A percentile compares a stretch with the other conserved stretches of the same genome.
Conservation (phyloP, 1,140 invertebrate species). For the Apis florea region DNA sequence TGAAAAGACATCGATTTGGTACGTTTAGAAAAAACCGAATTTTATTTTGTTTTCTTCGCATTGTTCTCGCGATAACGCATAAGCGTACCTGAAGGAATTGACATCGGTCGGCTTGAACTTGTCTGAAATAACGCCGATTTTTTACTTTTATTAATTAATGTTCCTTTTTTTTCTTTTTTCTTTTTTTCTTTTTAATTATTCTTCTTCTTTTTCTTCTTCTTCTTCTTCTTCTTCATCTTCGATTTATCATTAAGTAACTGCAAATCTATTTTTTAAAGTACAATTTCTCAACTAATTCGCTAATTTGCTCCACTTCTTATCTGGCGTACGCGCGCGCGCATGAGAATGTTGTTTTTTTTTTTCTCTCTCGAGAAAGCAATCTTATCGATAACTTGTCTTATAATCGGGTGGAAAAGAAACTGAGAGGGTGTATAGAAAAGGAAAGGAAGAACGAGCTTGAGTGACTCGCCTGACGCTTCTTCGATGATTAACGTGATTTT, state of each 20-base stretch:
- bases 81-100: constrained; percentile 64
- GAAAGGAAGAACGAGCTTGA: constrained; percentile 57
- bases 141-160: constrained; percentile 14
- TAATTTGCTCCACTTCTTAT: constrained; percentile 29
- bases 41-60: constrained; percentile 13
- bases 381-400: neutral
- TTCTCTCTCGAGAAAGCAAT: constrained; percentile 32
- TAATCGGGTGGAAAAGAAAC: constrained; percentile 27
- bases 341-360: constrained; percentile 8
- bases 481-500: constrained; percentile 35
- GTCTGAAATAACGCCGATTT: constrained; percentile 48
- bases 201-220: too few species aligned
- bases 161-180: neutral
- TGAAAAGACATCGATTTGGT: constrained; percentile 52
- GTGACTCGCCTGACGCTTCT: constrained; percentile 48
- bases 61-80: constrained; percentile 53
- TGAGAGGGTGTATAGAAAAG: constrained; percentile 22
- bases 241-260: constrained; percentile 31
- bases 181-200: neutral
- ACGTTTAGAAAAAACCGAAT: constrained; percentile 48
- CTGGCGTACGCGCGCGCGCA: constrained; percentile 33
- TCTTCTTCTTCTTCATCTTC: too few species aligned
- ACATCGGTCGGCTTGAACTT: constrained; percentile 58
- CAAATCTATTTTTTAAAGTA: constrained; percentile 29
- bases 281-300: constrained; percentile 21